A percentile compares a stretch with the other conserved stretches of the same genome.
These are phyloP conservation scores for Cotesia chilonis DNA, from an alignment of 1,140 invertebrate genomes.

Conservation along the genomic window DNA sequence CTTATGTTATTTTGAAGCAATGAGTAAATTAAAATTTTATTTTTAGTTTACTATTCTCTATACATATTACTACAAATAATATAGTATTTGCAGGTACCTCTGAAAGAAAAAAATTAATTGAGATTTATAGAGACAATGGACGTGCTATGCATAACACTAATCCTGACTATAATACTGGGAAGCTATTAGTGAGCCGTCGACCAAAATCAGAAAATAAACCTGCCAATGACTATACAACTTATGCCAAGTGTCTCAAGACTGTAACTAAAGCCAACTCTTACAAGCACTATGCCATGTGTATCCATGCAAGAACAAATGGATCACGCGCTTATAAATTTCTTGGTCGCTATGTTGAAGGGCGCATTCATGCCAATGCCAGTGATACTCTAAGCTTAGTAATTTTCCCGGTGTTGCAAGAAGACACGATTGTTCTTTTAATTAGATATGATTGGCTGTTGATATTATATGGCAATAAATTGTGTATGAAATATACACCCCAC, in stretches of 20 bases:
- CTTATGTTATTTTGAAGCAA: no score
- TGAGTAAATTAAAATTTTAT: no score
- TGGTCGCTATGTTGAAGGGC: slow-evolving; percentile 17
- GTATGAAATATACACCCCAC: slow-evolving; percentile 28
- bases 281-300: neutral
- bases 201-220: neutral
- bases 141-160: neutral
- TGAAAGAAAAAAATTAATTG: neutral
- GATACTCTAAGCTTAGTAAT: slow-evolving; percentile 18
- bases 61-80: no score
- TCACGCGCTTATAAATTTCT: neutral
- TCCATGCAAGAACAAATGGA: neutral
- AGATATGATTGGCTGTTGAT: slow-evolving; percentile 39
- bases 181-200: neutral
- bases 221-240: neutral
- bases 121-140: neutral
- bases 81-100: neutral
- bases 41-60: no score
- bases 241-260: no score
- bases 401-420: slow-evolving; percentile 33
- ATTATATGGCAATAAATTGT: slow-evolving; percentile 36
- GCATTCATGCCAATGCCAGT: slow-evolving; percentile 24
- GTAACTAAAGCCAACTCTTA: no score
- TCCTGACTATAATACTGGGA: neutral
- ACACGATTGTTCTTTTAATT: slow-evolving; percentile 27